Base-by-base conservation (phyloP, 2,888 invertebrate species). In the Unio delphinus region DNA sequence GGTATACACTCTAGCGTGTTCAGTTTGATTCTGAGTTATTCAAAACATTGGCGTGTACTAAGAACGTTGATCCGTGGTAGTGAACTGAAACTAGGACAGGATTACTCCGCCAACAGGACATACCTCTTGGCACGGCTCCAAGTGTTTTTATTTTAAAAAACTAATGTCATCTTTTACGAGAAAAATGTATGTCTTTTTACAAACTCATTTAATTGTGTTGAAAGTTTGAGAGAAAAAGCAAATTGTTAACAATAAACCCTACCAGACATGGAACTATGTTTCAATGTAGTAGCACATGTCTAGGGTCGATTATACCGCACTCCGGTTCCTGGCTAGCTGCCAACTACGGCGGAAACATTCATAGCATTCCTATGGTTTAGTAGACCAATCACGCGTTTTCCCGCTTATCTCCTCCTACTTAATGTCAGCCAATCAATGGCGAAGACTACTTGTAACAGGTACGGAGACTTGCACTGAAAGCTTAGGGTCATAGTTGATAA, bases 1-100 rank as follows among this genome's bases (percentile, higher is more conserved):
- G 76, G 79, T 76, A 76, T 68, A 61, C 68, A 67, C 64, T 67
- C 60, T 56, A 64, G 64, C 63, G 65, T 71, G 69, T 58, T 70
- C 70, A 74, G 70, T 64, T 65, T 71, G 61, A 74, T 69, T 77
- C 68, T 77, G 76, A 74, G 69, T 64, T 61, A 73, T 75, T 78
- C 78, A 74, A 78, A 78, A 74, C 78, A 75, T 72, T 72, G 75
- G 76, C 78, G 73, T 80, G 78, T 84, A 83, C 82, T 83, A 82
- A 81, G 78, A 83, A 80, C 78, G 80, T 82, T 80, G 77, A 77
- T 76, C 78, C 75, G 73, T 75, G 78, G 75, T 74, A 76, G 69
- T 68, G 75, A 73, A 59, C 68, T 30, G 54, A 64, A 80, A 70
- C 71, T 72, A 69, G 80, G 78, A 73, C 72, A 68, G 76, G 70